These are phyloP conservation scores for Spatula versicolor DNA, from an alignment of 2,797 vertebrate genomes.

Conservation along the genomic window DNA sequence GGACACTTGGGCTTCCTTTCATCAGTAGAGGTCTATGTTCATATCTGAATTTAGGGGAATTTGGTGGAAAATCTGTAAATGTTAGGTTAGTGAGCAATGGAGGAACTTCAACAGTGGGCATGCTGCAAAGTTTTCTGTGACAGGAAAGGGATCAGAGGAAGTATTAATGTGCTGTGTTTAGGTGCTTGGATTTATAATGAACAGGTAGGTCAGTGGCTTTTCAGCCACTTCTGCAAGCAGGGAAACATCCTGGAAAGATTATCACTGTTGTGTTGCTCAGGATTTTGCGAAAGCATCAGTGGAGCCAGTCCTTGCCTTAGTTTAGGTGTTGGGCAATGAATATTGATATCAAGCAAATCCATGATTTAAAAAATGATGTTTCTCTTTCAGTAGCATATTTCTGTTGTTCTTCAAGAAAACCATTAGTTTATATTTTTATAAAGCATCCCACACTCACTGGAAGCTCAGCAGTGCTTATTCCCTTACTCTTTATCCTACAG, in stretches of 20 bases:
- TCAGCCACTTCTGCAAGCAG: not conserved
- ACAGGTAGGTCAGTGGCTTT: not conserved
- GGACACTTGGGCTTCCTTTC: not conserved
- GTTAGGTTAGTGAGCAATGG: not conserved
- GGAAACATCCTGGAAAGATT: not conserved
- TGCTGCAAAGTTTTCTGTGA: not conserved
- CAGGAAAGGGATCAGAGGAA: not conserved
- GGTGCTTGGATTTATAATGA: not conserved
- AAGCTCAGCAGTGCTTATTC: slow-evolving; percentile 58
- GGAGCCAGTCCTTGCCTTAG: not conserved
- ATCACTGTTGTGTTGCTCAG: not conserved
- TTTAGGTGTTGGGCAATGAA: not conserved
- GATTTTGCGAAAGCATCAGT: not conserved
- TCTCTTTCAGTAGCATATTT: slow-evolving; percentile 27
- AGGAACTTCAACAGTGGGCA: not conserved
- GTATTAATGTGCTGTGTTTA: not conserved
- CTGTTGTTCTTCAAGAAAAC: slow-evolving; percentile 61
- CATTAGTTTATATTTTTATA: slow-evolving; percentile 48
- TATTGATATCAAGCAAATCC: slow-evolving; percentile 30
- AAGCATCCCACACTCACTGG: slow-evolving; percentile 51
- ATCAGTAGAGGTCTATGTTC: not conserved
- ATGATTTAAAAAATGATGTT: slow-evolving; percentile 48
- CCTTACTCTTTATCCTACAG: not conserved
- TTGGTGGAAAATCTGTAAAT: not conserved
- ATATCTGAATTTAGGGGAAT: not conserved